Percentiles rank a stretch among this genome's conserved stretches.
These are phyloP conservation scores for Crocallis elinguaria DNA, from an alignment of 2,888 invertebrate species.

Conservation along the genomic window DNA sequence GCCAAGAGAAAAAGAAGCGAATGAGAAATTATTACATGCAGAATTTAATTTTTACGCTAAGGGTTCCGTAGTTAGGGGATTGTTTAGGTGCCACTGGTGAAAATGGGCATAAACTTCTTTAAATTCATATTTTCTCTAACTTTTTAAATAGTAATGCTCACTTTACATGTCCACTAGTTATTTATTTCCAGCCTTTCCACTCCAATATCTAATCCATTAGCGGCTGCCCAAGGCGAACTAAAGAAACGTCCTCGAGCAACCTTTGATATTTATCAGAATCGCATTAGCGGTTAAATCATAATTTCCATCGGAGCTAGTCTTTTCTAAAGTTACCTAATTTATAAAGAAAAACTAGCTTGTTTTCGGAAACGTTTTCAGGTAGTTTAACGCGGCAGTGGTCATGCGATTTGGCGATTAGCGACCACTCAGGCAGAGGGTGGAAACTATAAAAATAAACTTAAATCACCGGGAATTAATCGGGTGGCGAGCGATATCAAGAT, in stretches of 20 bases:
- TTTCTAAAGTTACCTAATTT: conserved; percentile 56
- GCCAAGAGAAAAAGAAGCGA: no score
- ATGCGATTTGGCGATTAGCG: conserved; percentile 72
- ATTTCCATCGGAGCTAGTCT: conserved; percentile 48
- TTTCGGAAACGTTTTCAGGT: conserved; percentile 76
- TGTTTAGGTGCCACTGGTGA: no score
- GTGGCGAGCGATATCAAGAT: conserved; percentile 31
- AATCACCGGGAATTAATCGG: conserved; percentile 38
- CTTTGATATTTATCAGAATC: conserved; percentile 51
- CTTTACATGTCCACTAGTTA: no score
- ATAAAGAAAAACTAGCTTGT: conserved; percentile 67
- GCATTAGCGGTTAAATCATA: conserved; percentile 58
- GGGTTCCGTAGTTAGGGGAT: no score
- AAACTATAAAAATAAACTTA: conserved; percentile 52
- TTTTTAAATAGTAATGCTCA: no score
- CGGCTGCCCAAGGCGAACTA: conserved; percentile 25
- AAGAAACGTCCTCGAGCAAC: conserved; percentile 39
- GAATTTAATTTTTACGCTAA: no score
- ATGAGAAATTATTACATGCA: no score
- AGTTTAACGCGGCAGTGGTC: conserved; percentile 61
- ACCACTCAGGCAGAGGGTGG: conserved; percentile 43
- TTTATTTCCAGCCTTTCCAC: conserved; percentile 47
- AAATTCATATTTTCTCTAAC: no score
- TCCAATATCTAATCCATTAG: conserved; percentile 21
- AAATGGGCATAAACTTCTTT: no score